Conservation (phyloP, 2,888 invertebrate genomes). For the Chromoteleia sp. region DNA sequence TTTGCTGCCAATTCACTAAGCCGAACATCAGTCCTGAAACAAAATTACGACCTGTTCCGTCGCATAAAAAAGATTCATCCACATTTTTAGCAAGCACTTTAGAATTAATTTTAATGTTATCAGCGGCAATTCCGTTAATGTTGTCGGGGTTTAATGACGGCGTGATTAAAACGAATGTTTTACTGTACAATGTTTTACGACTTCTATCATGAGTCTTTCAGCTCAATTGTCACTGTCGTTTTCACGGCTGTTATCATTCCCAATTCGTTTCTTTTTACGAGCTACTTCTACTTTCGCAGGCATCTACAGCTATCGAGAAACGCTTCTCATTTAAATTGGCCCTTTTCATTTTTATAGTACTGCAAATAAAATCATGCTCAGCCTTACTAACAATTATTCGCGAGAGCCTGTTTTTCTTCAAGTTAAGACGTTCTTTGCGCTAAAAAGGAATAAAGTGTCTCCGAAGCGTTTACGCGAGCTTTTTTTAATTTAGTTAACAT, state of each 20-base stretch:
- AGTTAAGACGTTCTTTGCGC: neutral
- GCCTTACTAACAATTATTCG: slow-evolving; percentile 8
- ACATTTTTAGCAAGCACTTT: slow-evolving; percentile 27
- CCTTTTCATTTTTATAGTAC: slow-evolving; percentile 19
- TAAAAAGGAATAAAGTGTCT: neutral
- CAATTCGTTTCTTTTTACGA: slow-evolving; percentile 54
- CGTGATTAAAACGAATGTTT: slow-evolving; percentile 57
- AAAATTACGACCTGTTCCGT: slow-evolving; percentile 22
- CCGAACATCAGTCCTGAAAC: slow-evolving; percentile 11
- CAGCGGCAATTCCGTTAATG: slow-evolving; percentile 44
- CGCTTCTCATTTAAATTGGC: slow-evolving; percentile 40
- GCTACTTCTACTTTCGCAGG: slow-evolving; percentile 25
- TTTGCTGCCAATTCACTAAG: slow-evolving; percentile 4
- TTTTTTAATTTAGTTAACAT: too few relatives aligned
- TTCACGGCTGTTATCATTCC: slow-evolving; percentile 35
- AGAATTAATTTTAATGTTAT: slow-evolving; percentile 44
- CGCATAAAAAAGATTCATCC: slow-evolving; percentile 36
- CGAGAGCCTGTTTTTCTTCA: neutral
- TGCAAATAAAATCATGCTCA: slow-evolving; percentile 29
- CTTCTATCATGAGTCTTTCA: slow-evolving; percentile 50
- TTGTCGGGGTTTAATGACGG: slow-evolving; percentile 29
- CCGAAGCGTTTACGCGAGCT: too few relatives aligned
- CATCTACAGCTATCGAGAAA: slow-evolving; percentile 23
- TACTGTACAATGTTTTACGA: slow-evolving; percentile 51
- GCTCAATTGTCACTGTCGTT: slow-evolving; percentile 56